Conservation (phyloP, 2,888 invertebrate species). For the Hirudinaria manillensis region DNA sequence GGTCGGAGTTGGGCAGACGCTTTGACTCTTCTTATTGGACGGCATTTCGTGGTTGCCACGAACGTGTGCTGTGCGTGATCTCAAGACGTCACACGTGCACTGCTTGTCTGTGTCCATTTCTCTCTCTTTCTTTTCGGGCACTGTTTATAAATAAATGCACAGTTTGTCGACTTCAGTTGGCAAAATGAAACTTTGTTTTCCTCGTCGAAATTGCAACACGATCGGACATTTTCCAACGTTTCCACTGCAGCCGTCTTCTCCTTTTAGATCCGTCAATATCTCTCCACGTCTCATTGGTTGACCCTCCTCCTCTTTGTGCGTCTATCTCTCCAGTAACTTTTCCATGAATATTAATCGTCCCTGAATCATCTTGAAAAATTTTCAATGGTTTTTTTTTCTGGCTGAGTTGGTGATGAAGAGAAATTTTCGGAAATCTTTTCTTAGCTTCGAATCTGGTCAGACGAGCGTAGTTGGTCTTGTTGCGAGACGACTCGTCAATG, state of each 20-base stretch:
- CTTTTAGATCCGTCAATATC: not conserved
- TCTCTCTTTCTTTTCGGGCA: not conserved
- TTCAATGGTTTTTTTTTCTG: not conserved
- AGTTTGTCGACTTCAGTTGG: not conserved
- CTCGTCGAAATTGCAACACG: too few relatives aligned
- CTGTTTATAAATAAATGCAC: not conserved
- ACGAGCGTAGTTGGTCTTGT: too few relatives aligned
- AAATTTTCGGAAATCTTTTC: not conserved
- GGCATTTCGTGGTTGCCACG: constrained; percentile 13
- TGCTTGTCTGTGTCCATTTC: not conserved
- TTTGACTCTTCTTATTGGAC: not conserved
- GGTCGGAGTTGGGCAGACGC: not conserved
- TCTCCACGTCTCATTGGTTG: not conserved
- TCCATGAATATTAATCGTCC: not conserved
- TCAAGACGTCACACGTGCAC: not conserved
- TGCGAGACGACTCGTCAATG: too few relatives aligned
- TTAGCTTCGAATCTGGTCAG: too few relatives aligned
- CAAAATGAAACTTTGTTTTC: not conserved
- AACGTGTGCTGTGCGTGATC: not conserved
- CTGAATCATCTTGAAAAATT: not conserved
- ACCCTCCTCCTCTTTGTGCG: not conserved
- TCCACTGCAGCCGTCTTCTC: not conserved
- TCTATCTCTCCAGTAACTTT: constrained; percentile 8
- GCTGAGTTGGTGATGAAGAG: not conserved
- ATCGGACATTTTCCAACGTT: too few relatives aligned